Evolutionary conservation across 64 coral and sea anemone species (phyloP), one percentile per base, ranked within the genome.

Genomic region (Actinia tenebrosa): DNA sequence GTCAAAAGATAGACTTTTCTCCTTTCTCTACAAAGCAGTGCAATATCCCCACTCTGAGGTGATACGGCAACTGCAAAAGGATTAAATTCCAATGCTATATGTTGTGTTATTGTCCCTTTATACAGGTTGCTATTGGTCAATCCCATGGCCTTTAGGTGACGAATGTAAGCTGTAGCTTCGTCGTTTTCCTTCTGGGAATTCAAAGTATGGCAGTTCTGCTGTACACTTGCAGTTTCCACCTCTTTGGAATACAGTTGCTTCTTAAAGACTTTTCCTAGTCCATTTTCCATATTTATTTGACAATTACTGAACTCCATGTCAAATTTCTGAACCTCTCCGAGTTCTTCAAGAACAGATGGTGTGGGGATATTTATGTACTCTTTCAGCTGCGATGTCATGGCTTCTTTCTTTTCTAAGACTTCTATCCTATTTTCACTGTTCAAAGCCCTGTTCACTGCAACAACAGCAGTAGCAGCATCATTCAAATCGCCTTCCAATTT

Each of bases 1-100:
- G 46, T 62, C 16, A 72, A 90, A 72, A 90, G 27, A 56, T 90
- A 59, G 45, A 90, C 66, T 45, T 56, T 50, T 16, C 82, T 71
- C 22, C 83, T 55, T 17, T 90, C 89, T 62, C 78, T 66, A 45
- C 77, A 82, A 4, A 90, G 68, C 16, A 85, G 52, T 46, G 83
- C 89, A 27, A 90, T 90, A 13, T 90, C 53, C 59, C 83, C 89
- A 20, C 60, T 72, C 6, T 19, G 13, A 85, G 55, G 83, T 56
- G 81, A 90, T 5, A 85, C 89, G 7, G 89, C 89, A 42, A 79
- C 45, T 47, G 37, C 13, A 19, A 47, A 79, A 44, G 77, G 77
- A 16, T 79, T 4, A 79, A 79, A 79, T 14, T 43, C 6, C 16
- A 79, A 19, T 16, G 30, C 11, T 1, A 79, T 23, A 79, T 47